Conservation (phyloP, 2,888 invertebrate genomes). For the Macrophya alboannulata region DNA sequence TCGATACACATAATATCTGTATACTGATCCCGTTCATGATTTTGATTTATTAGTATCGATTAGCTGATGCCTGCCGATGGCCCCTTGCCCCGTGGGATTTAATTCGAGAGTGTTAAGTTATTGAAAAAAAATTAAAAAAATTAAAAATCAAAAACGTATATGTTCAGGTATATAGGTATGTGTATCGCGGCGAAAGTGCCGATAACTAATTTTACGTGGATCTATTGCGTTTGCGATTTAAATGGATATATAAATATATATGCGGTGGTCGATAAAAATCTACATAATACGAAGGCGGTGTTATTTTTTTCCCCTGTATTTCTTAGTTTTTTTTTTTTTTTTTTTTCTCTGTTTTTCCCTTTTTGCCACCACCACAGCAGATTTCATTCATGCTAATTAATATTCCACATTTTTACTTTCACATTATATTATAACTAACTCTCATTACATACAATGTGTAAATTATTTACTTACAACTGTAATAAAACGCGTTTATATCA, state of each 20-base stretch:
- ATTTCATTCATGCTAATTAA: constrained; percentile 41
- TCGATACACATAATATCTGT: neutral
- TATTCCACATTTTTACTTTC: constrained; percentile 31
- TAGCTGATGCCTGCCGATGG: neutral
- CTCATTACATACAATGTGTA: neutral
- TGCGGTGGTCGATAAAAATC: neutral
- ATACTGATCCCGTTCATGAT: neutral
- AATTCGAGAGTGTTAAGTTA: constrained; percentile 18
- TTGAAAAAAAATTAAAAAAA: neutral
- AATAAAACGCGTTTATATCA: neutral
- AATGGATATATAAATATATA: too few species aligned
- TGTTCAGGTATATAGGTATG: too few species aligned
- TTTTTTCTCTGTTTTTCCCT: too few species aligned
- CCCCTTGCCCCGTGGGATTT: neutral
- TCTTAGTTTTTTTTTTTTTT: neutral
- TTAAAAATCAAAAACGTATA: too few species aligned
- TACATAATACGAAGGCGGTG: neutral
- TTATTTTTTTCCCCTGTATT: neutral
- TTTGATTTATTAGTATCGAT: neutral
- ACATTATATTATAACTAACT: neutral
- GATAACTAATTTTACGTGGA: neutral
- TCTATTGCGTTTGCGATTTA: constrained; percentile 12
- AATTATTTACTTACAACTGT: neutral
- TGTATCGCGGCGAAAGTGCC: constrained; percentile 9
- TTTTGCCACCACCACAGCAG: neutral